Conservation (phyloP, 2,797 vertebrate species). For the Sebastes baramenuke region DNA sequence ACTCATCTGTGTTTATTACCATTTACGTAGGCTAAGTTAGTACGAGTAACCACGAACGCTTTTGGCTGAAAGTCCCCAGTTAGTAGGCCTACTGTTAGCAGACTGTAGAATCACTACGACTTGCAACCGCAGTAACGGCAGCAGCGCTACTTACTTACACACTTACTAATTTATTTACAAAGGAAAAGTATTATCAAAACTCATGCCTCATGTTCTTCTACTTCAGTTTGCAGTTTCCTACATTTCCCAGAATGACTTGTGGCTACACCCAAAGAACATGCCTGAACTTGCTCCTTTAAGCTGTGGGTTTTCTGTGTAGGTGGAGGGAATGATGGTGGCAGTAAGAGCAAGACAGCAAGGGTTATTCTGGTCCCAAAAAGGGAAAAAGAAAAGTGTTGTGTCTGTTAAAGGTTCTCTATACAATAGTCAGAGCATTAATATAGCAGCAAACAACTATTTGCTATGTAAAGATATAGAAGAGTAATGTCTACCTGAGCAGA, state of each 20-base stretch:
- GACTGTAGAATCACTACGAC: no score
- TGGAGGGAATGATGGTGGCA: constrained; percentile 23
- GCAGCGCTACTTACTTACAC: no score
- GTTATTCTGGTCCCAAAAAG: constrained; percentile 13
- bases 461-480: background rate
- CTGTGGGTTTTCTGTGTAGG: constrained; percentile 29
- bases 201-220: background rate
- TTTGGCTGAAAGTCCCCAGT: background rate
- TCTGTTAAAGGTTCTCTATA: background rate
- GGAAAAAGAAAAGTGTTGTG: background rate
- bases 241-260: constrained; percentile 45
- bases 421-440: background rate
- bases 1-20: no score
- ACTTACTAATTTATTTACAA: no score
- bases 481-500: background rate
- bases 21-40: no score
- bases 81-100: no score
- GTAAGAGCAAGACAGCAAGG: background rate
- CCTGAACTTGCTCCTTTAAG: constrained; percentile 9
- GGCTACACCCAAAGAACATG: constrained; percentile 6
- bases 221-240: constrained; percentile 12
- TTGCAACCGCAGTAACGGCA: no score
- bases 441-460: background rate
- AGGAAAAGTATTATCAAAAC: no score
- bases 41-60: background rate